These are phyloP conservation scores for Amiota minor DNA, from an alignment of 2,888 invertebrate genomes.

Conservation along the genomic window DNA sequence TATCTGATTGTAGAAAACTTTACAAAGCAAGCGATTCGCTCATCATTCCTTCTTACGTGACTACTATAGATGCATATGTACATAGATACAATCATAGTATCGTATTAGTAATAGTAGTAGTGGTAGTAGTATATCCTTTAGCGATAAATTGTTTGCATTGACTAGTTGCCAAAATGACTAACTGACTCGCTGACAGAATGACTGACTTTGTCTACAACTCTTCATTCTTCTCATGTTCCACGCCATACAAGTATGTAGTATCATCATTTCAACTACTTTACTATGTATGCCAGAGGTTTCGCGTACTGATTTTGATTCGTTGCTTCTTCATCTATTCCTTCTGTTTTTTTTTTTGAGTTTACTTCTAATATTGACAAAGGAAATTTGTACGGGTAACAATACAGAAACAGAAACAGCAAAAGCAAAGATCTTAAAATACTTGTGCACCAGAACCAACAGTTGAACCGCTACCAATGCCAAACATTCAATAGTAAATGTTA, in stretches of 20 bases:
- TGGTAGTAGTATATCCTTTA: too few relatives aligned
- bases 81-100: too few relatives aligned
- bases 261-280: background rate
- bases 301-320: background rate
- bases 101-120: too few relatives aligned
- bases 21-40: background rate
- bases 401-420: background rate
- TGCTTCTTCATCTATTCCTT: constrained; percentile 5
- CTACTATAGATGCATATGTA: background rate
- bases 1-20: background rate
- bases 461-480: background rate
- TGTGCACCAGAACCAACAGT: background rate
- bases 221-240: background rate
- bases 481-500: background rate
- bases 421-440: background rate
- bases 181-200: constrained; percentile 17
- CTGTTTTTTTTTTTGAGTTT: background rate
- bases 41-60: background rate
- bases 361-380: constrained; percentile 25
- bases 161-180: constrained; percentile 53
- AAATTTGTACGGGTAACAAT: constrained; percentile 27
- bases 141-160: constrained; percentile 37
- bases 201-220: background rate
- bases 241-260: too few relatives aligned
- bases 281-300: background rate